phyloP scores from a whole-genome alignment of 2,113 vertebrate genomes.

The Holacanthus passer region DNA sequence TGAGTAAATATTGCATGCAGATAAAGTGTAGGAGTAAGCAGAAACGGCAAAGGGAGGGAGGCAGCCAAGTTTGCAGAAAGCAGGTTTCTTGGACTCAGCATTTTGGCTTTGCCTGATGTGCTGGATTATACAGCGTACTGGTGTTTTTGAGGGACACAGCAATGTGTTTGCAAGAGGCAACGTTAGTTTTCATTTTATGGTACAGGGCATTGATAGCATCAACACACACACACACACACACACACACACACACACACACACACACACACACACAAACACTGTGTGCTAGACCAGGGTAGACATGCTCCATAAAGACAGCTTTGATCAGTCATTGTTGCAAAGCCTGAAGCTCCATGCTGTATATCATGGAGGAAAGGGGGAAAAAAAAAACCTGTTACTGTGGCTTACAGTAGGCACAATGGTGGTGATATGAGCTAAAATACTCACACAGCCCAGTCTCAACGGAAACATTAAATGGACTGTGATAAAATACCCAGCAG shows the following conservation, averaged over 20 bases:
- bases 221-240: too few relatives aligned
- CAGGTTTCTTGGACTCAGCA: constrained; percentile 73
- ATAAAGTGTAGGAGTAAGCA: constrained; percentile 77
- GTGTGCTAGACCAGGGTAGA: neutral
- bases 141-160: constrained; percentile 47
- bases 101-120: constrained; percentile 62
- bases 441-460: constrained; percentile 29
- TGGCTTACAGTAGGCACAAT: constrained; percentile 20
- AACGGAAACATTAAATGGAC: constrained; percentile 41
- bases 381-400: neutral
- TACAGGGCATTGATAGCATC: constrained; percentile 3
- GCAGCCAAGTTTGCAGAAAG: constrained; percentile 50
- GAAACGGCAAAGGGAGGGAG: constrained; percentile 63
- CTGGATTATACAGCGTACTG: constrained; percentile 55
- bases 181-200: constrained; percentile 47
- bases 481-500: constrained; percentile 53
- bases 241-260: too few relatives aligned
- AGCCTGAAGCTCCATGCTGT: neutral
- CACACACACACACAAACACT: too few relatives aligned
- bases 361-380: neutral
- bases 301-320: constrained; percentile 3
- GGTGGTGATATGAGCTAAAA: constrained; percentile 46
- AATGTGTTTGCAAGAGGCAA: constrained; percentile 45
- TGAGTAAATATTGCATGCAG: constrained; percentile 76
- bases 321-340: constrained; percentile 1